A percentile compares a stretch with the other conserved stretches of the same genome.
Evolutionary conservation across 1,140 invertebrate genomes (phyloP).

Genomic region (Sitodiplosis mosellana): DNA sequence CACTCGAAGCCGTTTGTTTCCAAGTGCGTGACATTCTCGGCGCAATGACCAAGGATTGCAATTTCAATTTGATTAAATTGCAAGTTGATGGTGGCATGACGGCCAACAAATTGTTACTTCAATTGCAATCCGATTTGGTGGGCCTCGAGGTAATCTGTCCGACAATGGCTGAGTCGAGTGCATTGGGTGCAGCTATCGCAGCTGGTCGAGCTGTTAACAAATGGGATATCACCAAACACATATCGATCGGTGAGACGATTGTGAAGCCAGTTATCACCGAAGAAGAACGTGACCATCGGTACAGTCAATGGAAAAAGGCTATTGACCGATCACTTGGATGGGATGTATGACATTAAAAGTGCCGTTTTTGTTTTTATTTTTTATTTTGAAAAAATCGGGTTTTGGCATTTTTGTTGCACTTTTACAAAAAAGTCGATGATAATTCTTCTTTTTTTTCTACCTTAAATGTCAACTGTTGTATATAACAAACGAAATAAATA

Average conservation of each 20-base stretch:
- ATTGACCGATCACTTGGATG: constrained; percentile 61
- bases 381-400: neutral
- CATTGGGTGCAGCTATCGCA: constrained; percentile 62
- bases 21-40: constrained; percentile 75
- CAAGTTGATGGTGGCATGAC: constrained; percentile 92
- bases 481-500: too few species aligned
- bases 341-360: constrained; percentile 28
- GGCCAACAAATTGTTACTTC: constrained; percentile 68
- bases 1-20: constrained; percentile 79
- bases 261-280: constrained; percentile 47
- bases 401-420: too few species aligned
- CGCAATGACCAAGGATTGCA: constrained; percentile 75
- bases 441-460: too few species aligned
- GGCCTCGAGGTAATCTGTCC: constrained; percentile 45
- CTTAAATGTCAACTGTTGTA: too few species aligned
- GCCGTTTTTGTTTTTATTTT: neutral
- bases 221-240: constrained; percentile 29
- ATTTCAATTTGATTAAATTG: constrained; percentile 44
- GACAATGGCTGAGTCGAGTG: constrained; percentile 68
- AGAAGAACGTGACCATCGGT: constrained; percentile 50
- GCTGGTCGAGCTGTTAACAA: constrained; percentile 48
- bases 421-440: too few species aligned
- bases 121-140: constrained; percentile 38
- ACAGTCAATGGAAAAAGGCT: constrained; percentile 70
- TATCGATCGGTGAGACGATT: constrained; percentile 33